A percentile compares a stretch with the other conserved stretches of the same genome.
phyloP scores from a whole-genome alignment of 2,888 invertebrate species.

The Drosophila testacea region DNA sequence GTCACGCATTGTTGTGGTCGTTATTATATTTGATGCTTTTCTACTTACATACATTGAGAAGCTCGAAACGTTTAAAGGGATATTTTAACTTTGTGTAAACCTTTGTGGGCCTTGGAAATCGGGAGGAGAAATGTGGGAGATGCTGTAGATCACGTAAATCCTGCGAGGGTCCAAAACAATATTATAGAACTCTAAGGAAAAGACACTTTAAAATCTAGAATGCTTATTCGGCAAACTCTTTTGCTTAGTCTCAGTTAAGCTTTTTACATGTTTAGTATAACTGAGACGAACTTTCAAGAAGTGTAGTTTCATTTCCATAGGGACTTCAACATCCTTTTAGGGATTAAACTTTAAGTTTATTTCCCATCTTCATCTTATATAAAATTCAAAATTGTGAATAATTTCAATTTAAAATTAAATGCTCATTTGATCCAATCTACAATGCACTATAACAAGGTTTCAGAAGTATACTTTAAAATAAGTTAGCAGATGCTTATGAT shows the following conservation, averaged over 20 bases:
- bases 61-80: constrained; percentile 55
- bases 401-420: no score
- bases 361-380: no score
- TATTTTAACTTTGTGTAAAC: constrained; percentile 54
- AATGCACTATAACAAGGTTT: no score
- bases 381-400: no score
- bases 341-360: no score
- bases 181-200: constrained; percentile 5
- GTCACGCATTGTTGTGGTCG: constrained; percentile 72
- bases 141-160: constrained; percentile 40
- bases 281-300: no score
- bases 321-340: no score
- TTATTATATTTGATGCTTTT: constrained; percentile 66
- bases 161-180: constrained; percentile 13
- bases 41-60: constrained; percentile 39
- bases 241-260: neutral
- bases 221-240: neutral
- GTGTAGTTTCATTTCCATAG: no score
- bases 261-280: no score
- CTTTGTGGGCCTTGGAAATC: neutral
- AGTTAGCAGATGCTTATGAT: no score
- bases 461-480: no score
- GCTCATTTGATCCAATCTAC: no score
- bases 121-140: neutral
- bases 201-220: neutral